A percentile compares a stretch with the other conserved stretches of the same genome.
phyloP scores from a whole-genome alignment of 1,140 invertebrate genomes.

The Pomacea maculata region DNA sequence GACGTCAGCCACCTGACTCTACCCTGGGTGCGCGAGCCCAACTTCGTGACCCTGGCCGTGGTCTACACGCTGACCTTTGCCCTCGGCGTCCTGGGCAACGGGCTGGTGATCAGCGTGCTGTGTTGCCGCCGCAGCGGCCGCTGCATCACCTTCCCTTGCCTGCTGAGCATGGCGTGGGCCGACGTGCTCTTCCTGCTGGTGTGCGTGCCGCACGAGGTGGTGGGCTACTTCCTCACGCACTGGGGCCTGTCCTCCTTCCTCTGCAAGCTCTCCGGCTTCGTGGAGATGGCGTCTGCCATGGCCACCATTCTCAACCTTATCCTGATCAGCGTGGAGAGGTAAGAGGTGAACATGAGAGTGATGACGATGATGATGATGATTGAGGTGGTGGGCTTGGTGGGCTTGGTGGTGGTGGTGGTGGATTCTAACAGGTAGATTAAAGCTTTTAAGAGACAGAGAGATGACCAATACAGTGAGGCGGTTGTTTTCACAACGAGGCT shows the following conservation, averaged over 20 bases:
- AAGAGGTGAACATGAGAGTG: conserved; percentile 24
- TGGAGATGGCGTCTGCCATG: conserved; percentile 58
- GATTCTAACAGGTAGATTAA: too few species aligned
- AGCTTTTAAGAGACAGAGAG: neutral
- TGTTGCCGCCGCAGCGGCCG: conserved; percentile 84
- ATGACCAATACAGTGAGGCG: neutral
- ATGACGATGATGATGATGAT: neutral
- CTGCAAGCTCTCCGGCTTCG: conserved; percentile 60
- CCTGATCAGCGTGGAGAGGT: conserved; percentile 65
- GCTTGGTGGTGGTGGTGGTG: neutral
- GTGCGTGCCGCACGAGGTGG: conserved; percentile 87
- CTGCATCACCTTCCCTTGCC: conserved; percentile 91
- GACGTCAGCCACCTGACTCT: conserved; percentile 48
- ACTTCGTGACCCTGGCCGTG: conserved; percentile 64
- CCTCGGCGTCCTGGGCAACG: conserved; percentile 84
- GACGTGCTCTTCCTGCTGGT: conserved; percentile 90
- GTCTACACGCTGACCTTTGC: conserved; percentile 78
- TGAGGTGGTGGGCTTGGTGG: neutral
- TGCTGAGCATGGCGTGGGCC: conserved; percentile 89
- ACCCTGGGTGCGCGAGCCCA: conserved; percentile 51
- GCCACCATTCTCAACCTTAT: conserved; percentile 64
- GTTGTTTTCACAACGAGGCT: too few species aligned
- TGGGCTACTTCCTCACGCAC: conserved; percentile 85
- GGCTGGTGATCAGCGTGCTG: conserved; percentile 86
- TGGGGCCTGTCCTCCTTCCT: conserved; percentile 79